Evolutionary conservation across 2,797 vertebrate genomes (phyloP).

Genomic region (Scolopax rusticola): DNA sequence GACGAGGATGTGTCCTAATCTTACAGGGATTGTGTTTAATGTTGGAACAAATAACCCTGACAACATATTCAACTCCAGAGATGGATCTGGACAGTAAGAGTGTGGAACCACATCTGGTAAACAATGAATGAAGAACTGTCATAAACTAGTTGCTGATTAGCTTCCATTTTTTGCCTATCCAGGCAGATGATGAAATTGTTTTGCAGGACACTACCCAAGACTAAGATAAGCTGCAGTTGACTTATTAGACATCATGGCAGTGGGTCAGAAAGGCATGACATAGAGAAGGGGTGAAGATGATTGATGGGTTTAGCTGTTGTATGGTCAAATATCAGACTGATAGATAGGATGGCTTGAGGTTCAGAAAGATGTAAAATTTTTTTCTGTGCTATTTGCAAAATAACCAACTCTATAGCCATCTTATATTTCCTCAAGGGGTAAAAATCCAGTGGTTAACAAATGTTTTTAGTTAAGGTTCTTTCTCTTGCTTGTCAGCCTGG

Average conservation of each 20-base stretch:
- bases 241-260: neutral
- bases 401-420: rapidly evolving
- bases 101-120: neutral
- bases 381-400: neutral
- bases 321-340: neutral
- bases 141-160: neutral
- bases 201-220: neutral
- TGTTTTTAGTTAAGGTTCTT: neutral
- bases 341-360: neutral
- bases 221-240: neutral
- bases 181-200: neutral
- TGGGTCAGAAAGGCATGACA: neutral
- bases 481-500: neutral
- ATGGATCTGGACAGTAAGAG: neutral
- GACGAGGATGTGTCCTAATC: neutral
- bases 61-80: neutral
- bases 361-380: neutral
- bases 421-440: neutral
- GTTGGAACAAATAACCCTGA: neutral
- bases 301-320: neutral
- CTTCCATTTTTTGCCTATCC: neutral
- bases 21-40: neutral
- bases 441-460: neutral
- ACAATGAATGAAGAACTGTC: neutral
- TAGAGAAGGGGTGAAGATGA: neutral